Conservation (phyloP, 2,797 vertebrate species). For the Rhodeus uyekii region DNA sequence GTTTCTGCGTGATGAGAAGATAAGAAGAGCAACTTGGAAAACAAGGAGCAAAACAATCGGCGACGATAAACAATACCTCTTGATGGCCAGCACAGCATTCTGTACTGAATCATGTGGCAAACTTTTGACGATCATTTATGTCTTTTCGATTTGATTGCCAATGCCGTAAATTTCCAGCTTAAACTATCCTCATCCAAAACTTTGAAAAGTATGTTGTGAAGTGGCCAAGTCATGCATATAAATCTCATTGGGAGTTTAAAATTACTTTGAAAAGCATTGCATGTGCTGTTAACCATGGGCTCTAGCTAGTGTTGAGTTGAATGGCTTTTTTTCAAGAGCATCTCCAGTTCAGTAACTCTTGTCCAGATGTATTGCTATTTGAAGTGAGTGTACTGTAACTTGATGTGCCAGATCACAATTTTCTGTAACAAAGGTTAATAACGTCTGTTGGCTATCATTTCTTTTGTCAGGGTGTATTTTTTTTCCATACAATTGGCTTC, state of each 20-base stretch:
- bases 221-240: constrained; percentile 50
- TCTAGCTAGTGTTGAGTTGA: constrained; percentile 12
- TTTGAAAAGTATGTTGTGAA: constrained; percentile 24
- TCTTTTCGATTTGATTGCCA: constrained; percentile 61
- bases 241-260: constrained; percentile 38
- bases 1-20: constrained; percentile 26
- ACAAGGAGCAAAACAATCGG: constrained; percentile 13
- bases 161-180: constrained; percentile 38
- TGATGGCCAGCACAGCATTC: constrained; percentile 2
- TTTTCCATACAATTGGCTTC: constrained; percentile 32
- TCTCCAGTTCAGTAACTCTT: constrained; percentile 22
- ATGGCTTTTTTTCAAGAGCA: constrained; percentile 18
- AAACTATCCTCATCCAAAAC: constrained; percentile 42
- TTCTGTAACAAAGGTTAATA: constrained; percentile 41
- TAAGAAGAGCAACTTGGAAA: constrained; percentile 17
- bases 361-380: constrained; percentile 21
- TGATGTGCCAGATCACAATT: constrained; percentile 31
- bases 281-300: constrained; percentile 9
- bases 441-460: constrained; percentile 31
- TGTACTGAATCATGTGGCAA: constrained; percentile 61
- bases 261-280: constrained; percentile 18
- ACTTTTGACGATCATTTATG: constrained; percentile 62
- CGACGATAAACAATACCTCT: constrained; percentile 6
- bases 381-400: constrained; percentile 28
- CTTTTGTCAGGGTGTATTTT: constrained; percentile 19